Evolutionary conservation across 2,888 invertebrate species (phyloP), one percentile per base, ranked within the genome.

Genomic region (Caenorhabditis zanzibari): DNA sequence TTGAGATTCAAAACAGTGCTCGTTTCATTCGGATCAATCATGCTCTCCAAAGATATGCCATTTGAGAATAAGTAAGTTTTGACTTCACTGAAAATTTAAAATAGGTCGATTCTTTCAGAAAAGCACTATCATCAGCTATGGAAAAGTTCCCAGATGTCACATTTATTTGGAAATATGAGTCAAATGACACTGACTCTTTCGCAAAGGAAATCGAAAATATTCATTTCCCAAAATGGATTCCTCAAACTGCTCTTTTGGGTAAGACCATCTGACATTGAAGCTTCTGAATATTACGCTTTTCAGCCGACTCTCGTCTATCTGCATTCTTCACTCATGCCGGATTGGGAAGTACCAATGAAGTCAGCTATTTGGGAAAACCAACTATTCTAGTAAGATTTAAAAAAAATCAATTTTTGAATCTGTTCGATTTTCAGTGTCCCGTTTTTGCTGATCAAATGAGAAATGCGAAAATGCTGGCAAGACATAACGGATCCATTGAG

Each of bases 111-210:
- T 22, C 9, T 54, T 83, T 49, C 59, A 86, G 85, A 61, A 64
- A 72, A 58, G 24, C 68, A 10, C 49, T 88, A n/a, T n/a, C n/a
- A n/a, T n/a, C n/a, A n/a, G n/a, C 73, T 16, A 68, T 85, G 61
- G 66, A 64, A 3, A 61, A 54, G 3, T 80, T 88, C 61, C 82
- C 84, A 22, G 81, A 86, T 6, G 81, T 86, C 1, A 85, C 88
- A 52, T 88, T 88, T 32, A 85, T 88, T 32, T 88, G 88, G 88
- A 88, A 88, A 54, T 88, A 88, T 61, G 88, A 88, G 49, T 77
- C 68, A 3, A 71, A 85, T 28, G 81, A 81, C 38, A 49, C 66
- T 32, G 66, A 52, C 9, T 49, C 9, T 1, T 84, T 72, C 56
- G 82, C 81, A 5, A 72, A 84, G 7, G 72, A 52, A 12, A 61